Conservation (phyloP, 2,888 invertebrate genomes). For the Cecidostiba fungosa region DNA sequence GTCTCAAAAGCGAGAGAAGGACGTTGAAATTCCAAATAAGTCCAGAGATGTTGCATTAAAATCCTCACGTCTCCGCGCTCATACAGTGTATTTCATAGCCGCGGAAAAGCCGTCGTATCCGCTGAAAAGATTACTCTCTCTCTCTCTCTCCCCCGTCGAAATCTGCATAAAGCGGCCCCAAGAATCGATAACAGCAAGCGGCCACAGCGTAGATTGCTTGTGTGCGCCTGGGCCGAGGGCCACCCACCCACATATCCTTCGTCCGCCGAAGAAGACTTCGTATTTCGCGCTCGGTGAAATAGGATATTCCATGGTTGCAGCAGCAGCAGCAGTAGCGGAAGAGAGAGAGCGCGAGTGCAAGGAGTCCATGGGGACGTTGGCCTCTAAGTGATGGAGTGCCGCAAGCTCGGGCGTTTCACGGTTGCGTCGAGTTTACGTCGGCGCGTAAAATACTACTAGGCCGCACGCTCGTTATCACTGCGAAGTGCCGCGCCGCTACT, state of each 20-base stretch:
- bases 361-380: slow-evolving; percentile 71
- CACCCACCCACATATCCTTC: slow-evolving; percentile 1
- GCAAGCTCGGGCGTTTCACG: slow-evolving; percentile 51
- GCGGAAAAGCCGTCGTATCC: slow-evolving; percentile 20
- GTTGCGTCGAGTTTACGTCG: slow-evolving; percentile 35
- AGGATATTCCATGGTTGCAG: slow-evolving; percentile 10
- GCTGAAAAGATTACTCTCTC: not conserved
- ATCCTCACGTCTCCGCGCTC: not conserved
- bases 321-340: not conserved
- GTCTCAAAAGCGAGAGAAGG: too few species aligned
- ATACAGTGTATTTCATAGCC: slow-evolving; percentile 2
- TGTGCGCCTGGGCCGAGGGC: too few species aligned
- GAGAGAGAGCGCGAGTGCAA: slow-evolving; percentile 48
- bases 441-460: slow-evolving; percentile 50
- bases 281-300: slow-evolving; percentile 42
- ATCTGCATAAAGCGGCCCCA: slow-evolving; percentile 23
- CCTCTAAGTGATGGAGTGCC: slow-evolving; percentile 76
- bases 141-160: slow-evolving; percentile 1
- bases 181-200: slow-evolving; percentile 35
- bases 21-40: not conserved
- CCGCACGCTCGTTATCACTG: slow-evolving; percentile 48
- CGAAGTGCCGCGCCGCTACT: not conserved
- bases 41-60: not conserved
- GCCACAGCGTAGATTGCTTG: not conserved
- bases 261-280: not conserved